phyloP scores from a whole-genome alignment of 1,140 invertebrate species.

The Metopolophium dirhodum region DNA sequence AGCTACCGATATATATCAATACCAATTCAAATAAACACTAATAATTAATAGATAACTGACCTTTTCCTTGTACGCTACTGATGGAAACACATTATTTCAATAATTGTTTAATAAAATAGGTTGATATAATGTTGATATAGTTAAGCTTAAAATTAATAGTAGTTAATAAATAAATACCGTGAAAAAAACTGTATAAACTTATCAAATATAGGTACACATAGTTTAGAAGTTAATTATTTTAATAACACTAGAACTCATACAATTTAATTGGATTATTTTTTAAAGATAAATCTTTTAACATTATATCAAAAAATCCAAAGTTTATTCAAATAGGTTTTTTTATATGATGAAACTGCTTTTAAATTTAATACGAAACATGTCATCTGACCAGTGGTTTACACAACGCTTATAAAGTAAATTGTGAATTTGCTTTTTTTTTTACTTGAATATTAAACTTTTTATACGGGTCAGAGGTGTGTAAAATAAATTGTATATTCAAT shows the following conservation, averaged over 20 bases:
- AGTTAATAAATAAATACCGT: background rate
- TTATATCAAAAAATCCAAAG: background rate
- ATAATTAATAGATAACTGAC: background rate
- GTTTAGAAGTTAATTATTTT: background rate
- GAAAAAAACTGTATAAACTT: background rate
- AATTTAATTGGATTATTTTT: background rate
- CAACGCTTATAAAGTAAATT: background rate
- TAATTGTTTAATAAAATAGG: background rate
- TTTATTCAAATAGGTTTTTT: background rate
- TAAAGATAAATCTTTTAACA: background rate
- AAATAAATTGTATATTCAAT: background rate
- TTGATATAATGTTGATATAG: background rate
- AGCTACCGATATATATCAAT: background rate
- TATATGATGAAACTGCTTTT: background rate
- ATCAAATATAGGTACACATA: background rate
- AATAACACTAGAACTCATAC: background rate
- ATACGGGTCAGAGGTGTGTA: background rate
- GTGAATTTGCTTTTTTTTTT: background rate
- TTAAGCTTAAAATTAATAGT: background rate
- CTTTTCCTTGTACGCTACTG: background rate
- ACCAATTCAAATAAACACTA: background rate
- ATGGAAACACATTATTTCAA: background rate
- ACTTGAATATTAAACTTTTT: background rate
- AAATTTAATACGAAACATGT: background rate
- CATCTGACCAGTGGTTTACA: background rate